Conservation (phyloP, 2,888 invertebrate species). For the Hirtodrosophila trivittata region DNA sequence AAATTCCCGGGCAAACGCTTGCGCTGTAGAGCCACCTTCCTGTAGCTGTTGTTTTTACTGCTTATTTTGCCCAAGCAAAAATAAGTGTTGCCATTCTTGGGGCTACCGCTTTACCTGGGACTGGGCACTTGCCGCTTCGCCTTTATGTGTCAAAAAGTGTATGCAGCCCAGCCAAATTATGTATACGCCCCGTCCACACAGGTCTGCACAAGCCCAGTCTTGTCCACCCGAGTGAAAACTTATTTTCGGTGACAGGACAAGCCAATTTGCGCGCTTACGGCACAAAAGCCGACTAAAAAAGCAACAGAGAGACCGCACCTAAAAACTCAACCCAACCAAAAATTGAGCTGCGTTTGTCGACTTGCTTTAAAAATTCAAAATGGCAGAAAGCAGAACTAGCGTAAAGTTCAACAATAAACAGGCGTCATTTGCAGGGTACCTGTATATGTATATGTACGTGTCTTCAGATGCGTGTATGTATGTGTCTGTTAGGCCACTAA, state of each 20-base stretch:
- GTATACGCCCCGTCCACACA: conserved; percentile 67
- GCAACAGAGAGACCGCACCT: conserved; percentile 32
- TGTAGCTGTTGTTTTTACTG: conserved; percentile 16
- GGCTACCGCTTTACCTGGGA: conserved; percentile 54
- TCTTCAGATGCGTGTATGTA: conserved; percentile 14
- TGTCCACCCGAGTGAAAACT: conserved; percentile 55
- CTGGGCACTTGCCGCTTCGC: conserved; percentile 34
- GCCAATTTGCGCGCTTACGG: conserved; percentile 72
- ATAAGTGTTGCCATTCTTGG: conserved; percentile 77
- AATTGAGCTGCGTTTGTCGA: conserved; percentile 32
- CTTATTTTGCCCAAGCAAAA: conserved; percentile 72
- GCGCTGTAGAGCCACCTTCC: conserved; percentile 74
- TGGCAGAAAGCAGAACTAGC: conserved; percentile 63
- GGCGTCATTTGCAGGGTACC: conserved; percentile 47
- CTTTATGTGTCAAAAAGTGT: conserved; percentile 56
- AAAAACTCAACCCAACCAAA: conserved; percentile 10
- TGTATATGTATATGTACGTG: neutral
- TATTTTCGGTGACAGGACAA: conserved; percentile 65
- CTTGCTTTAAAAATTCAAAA: conserved; percentile 72
- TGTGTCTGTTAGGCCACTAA: conserved; percentile 58
- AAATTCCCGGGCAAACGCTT: conserved; percentile 84
- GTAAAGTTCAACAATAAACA: conserved; percentile 53
- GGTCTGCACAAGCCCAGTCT: conserved; percentile 16
- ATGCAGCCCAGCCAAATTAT: conserved; percentile 73
- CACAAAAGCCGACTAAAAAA: conserved; percentile 44